A percentile compares a stretch with the other conserved stretches of the same genome.
Evolutionary conservation across 2,113 vertebrate genomes (phyloP).

Genomic region (Xiphophorus hellerii): DNA sequence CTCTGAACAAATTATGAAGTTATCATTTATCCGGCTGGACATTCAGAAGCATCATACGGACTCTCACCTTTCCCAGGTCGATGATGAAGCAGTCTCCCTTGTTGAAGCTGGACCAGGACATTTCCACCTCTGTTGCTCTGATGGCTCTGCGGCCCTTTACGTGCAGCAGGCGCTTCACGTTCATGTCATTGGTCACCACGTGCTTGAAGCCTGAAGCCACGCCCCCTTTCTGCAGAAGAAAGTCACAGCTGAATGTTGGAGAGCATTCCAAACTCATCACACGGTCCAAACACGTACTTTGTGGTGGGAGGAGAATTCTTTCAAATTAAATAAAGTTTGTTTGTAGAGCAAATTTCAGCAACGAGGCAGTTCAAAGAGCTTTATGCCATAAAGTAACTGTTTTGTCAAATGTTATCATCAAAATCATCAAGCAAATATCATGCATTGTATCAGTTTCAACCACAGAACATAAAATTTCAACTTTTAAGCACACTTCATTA

Average conservation of each 20-base stretch:
- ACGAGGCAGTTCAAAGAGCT: too few species aligned
- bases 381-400: too few species aligned
- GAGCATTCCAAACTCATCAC: background rate
- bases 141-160: conserved; percentile 81
- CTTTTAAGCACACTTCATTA: too few species aligned
- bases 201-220: conserved; percentile 83
- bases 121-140: conserved; percentile 77
- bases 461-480: too few species aligned
- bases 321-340: background rate
- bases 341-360: too few species aligned
- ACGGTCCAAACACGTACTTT: background rate
- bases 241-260: background rate
- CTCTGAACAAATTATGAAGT: too few species aligned
- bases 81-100: conserved; percentile 83
- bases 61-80: conserved; percentile 73
- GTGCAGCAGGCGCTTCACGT: conserved; percentile 77
- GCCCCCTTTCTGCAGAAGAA: conserved; percentile 76
- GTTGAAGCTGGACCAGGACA: conserved; percentile 81
- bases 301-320: background rate
- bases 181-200: conserved; percentile 69
- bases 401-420: too few species aligned
- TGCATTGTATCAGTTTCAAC: background rate
- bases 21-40: background rate
- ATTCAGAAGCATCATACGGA: background rate
- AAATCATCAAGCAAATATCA: background rate